Percentiles rank a stretch among this genome's conserved stretches.
Evolutionary conservation across 2,113 vertebrate species (phyloP).

Genomic region (Leucopsar rothschildi): DNA sequence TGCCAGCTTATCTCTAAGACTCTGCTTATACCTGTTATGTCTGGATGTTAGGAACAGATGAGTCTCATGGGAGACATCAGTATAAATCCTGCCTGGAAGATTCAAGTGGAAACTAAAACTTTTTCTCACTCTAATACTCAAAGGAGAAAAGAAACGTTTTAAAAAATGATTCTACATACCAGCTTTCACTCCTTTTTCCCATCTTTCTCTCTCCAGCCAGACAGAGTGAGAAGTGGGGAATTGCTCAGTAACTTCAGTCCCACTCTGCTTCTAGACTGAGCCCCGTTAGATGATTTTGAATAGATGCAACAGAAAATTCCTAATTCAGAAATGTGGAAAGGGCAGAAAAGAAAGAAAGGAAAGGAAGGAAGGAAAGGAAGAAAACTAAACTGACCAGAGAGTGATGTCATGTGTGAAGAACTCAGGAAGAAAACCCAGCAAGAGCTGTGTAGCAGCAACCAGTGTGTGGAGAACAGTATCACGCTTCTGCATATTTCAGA

Average conservation of each 20-base stretch:
- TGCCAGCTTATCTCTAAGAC: conserved; percentile 23
- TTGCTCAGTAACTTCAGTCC: background rate
- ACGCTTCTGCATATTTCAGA: background rate
- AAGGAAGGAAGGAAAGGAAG: background rate
- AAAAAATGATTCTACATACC: background rate
- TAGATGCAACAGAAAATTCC: background rate
- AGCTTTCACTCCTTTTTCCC: background rate
- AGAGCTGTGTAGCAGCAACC: background rate
- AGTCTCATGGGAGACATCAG: background rate
- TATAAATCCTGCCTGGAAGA: conserved; percentile 14
- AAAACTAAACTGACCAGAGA: background rate
- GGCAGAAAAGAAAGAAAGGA: no score
- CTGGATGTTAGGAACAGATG: conserved; percentile 5
- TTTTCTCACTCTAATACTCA: background rate
- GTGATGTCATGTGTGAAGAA: background rate
- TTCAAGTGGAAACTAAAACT: conserved; percentile 20
- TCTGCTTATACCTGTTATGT: conserved; percentile 22
- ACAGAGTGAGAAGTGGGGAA: background rate
- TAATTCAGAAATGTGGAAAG: background rate
- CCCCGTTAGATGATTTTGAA: background rate
- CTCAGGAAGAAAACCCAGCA: background rate
- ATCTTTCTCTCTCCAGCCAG: background rate
- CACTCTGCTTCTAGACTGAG: background rate
- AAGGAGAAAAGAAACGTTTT: background rate
- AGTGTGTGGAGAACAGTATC: background rate